Evolutionary conservation across 2,888 invertebrate species (phyloP).

Genomic region (Spicauda simplicius): DNA sequence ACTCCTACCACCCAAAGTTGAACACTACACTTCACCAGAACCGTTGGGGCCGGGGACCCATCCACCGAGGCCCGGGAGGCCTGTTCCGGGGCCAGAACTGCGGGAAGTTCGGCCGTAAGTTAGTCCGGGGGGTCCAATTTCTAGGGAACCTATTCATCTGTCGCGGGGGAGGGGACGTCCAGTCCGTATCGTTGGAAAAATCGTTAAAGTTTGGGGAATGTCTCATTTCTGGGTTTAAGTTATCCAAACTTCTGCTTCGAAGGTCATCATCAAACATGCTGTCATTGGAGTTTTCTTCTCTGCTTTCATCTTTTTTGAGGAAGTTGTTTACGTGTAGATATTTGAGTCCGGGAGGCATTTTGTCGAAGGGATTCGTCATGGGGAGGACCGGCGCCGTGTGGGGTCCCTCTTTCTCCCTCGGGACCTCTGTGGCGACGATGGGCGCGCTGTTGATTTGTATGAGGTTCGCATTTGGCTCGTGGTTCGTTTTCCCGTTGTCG

Average conservation of each 20-base stretch:
- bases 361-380: slow-evolving; percentile 67
- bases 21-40: slow-evolving; percentile 69
- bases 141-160: slow-evolving; percentile 67
- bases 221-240: slow-evolving; percentile 34
- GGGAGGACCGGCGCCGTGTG: slow-evolving; percentile 58
- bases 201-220: slow-evolving; percentile 53
- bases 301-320: slow-evolving; percentile 38
- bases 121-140: slow-evolving; percentile 71
- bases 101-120: slow-evolving; percentile 56
- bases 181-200: slow-evolving; percentile 46
- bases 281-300: slow-evolving; percentile 52
- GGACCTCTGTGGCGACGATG: slow-evolving; percentile 6
- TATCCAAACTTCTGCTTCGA: slow-evolving; percentile 51
- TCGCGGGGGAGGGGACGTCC: slow-evolving; percentile 50
- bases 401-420: slow-evolving; percentile 48
- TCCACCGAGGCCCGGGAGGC: slow-evolving; percentile 64
- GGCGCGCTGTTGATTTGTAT: slow-evolving; percentile 57
- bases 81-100: slow-evolving; percentile 67
- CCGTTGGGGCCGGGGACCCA: slow-evolving; percentile 72
- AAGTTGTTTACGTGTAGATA: slow-evolving; percentile 40
- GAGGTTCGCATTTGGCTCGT: slow-evolving; percentile 54
- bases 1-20: no score
- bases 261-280: slow-evolving; percentile 63
- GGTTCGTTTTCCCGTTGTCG: slow-evolving; percentile 58
- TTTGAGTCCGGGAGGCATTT: slow-evolving; percentile 64